Conservation (phyloP, 2,113 vertebrate genomes). For the Petaurus breviceps region DNA sequence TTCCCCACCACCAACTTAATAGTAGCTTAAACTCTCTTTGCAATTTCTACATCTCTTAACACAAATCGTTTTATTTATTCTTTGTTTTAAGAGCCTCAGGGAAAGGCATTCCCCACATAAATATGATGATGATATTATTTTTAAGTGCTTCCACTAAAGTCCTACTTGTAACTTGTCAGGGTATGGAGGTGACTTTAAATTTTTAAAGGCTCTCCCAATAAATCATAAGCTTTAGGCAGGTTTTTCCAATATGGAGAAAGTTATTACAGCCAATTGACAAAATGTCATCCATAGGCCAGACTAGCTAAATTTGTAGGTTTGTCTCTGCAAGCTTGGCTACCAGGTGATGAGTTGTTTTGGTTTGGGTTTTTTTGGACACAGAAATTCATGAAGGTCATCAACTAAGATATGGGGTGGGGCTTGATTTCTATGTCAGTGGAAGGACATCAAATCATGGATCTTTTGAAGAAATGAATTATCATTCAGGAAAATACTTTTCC, state of each 20-base stretch:
- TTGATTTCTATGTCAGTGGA: not conserved
- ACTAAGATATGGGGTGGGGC: not conserved
- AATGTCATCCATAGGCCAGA: too few relatives aligned
- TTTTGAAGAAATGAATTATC: not conserved
- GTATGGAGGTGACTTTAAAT: not conserved
- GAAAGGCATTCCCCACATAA: too few relatives aligned
- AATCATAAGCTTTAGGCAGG: not conserved
- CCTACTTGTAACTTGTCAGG: not conserved
- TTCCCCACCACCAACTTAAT: not conserved
- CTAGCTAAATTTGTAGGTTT: too few relatives aligned
- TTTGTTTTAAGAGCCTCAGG: not conserved
- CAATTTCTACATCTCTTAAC: slow-evolving; percentile 34
- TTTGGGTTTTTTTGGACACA: not conserved
- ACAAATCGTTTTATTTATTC: not conserved
- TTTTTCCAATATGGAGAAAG: not conserved
- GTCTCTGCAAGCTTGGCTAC: too few relatives aligned
- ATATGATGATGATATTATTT: too few relatives aligned
- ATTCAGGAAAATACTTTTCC: slow-evolving; percentile 20
- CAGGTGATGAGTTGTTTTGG: too few relatives aligned
- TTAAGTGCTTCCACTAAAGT: not conserved
- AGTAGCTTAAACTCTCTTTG: not conserved
- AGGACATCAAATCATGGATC: not conserved
- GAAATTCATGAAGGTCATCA: not conserved
- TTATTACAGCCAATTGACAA: too few relatives aligned
- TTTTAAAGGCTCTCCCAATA: not conserved